Conservation (phyloP, 2,888 invertebrate genomes). For the Stenoptilia bipunctidactyla region DNA sequence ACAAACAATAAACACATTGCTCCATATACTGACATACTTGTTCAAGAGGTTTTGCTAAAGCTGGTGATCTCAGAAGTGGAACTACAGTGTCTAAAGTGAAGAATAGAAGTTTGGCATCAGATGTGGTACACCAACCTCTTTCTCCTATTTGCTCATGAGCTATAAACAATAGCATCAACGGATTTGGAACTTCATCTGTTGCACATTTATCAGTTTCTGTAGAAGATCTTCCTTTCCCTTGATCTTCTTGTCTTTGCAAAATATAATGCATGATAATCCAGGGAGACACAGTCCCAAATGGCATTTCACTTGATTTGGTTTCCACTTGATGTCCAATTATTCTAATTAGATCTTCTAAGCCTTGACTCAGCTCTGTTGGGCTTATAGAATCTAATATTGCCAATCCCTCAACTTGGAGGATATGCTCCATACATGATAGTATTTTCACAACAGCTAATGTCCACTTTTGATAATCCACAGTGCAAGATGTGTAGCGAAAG, state of each 20-base stretch:
- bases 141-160: slow-evolving; percentile 88
- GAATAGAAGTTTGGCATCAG: slow-evolving; percentile 82
- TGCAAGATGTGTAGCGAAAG: slow-evolving; percentile 54
- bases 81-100: slow-evolving; percentile 82
- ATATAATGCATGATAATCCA: slow-evolving; percentile 89
- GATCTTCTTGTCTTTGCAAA: slow-evolving; percentile 80
- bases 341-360: slow-evolving; percentile 81
- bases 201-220: slow-evolving; percentile 48
- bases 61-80: slow-evolving; percentile 76
- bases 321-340: slow-evolving; percentile 86
- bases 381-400: slow-evolving; percentile 65
- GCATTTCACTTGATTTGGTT: slow-evolving; percentile 75
- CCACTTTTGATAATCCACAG: slow-evolving; percentile 58
- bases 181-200: slow-evolving; percentile 75
- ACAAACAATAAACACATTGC: slow-evolving; percentile 87
- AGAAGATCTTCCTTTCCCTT: slow-evolving; percentile 67
- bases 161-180: slow-evolving; percentile 82
- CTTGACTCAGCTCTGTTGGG: slow-evolving; percentile 72
- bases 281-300: slow-evolving; percentile 79
- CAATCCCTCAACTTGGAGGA: slow-evolving; percentile 49
- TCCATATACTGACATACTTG: slow-evolving; percentile 85
- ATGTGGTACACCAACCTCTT: slow-evolving; percentile 82
- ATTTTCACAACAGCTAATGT: slow-evolving; percentile 53
- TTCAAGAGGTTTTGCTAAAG: slow-evolving; percentile 73
- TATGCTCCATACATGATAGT: slow-evolving; percentile 55